Evolutionary conservation across 2,113 vertebrate genomes (phyloP), one percentile per base, ranked within the genome.

Genomic region (Pipa parva): DNA sequence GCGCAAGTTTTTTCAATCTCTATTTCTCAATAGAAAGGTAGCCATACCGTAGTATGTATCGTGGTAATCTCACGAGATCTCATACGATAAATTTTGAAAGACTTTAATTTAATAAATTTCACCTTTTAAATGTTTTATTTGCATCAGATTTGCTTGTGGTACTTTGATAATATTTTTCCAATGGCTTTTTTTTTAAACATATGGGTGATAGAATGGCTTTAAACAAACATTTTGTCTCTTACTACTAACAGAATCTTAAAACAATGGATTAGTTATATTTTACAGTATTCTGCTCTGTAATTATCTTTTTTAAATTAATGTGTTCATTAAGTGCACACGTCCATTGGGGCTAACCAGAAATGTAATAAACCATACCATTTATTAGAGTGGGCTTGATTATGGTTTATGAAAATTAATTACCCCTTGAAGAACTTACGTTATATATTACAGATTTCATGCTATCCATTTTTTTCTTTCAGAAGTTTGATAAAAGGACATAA

Each of bases 351-450:
- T 76, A 82, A 78, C 20, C 15, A 68, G 7, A 17, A 71, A 72
- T 78, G 72, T 76, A 79, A 54, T 63, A 79, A 78, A 57, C 60
- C 76, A 65, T 74, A 45, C 1, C 46, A 78, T 80, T 77, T 74
- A 78, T 80, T 82, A 79, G 28, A 71, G 73, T 79, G 72, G 71
- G 17, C 76, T 39, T 63, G 78, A 76, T 75, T 75, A 74, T 63
- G 7, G 61, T 63, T 80, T 76, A 55, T 75, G 54, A 81, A 83
- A 86, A 82, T 80, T 79, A 87, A 80, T 73, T 84, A 83, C n/a
- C 31, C 69, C 36, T 75, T 79, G 49, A 83, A 76, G 12, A 73
- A 49, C 73, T 13, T 73, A 60, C 21, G 71, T 81, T 71, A 81
- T 74, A 69, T 8, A 74, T 72, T 79, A 72, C 57, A 33, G 24